These are phyloP conservation scores for Drosophila nr. fundita DNA, from an alignment of 2,888 invertebrate genomes.

Conservation along the genomic window DNA sequence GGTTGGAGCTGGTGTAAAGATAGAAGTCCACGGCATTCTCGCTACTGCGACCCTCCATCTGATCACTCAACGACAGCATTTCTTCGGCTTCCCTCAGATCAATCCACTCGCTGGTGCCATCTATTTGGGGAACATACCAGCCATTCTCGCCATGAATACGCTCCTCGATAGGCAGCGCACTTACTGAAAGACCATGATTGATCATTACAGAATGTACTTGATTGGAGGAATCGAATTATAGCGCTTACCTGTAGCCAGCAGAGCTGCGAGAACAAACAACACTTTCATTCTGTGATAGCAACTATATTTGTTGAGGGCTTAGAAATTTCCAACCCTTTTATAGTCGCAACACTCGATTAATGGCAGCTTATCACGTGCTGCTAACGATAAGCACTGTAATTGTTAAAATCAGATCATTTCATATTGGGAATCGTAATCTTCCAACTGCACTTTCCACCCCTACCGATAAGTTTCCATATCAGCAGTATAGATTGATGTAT, in stretches of 20 bases:
- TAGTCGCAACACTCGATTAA: conserved; percentile 5
- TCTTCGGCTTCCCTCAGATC: conserved; percentile 46
- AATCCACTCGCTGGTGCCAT: conserved; percentile 58
- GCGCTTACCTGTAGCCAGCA: conserved; percentile 45
- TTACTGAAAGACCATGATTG: conserved; percentile 6
- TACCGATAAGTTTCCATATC: background rate
- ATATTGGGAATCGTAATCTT: conserved; percentile 6
- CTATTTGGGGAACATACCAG: conserved; percentile 58
- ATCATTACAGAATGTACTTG: background rate
- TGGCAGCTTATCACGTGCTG: background rate
- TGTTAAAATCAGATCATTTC: conserved; percentile 3
- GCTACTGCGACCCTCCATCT: conserved; percentile 45
- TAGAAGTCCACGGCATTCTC: conserved; percentile 64
- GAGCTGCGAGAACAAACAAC: conserved; percentile 30
- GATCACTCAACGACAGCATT: conserved; percentile 30
- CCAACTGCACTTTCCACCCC: conserved; percentile 13
- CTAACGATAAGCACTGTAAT: conserved; percentile 5
- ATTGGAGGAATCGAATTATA: too few species aligned
- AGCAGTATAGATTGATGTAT: background rate
- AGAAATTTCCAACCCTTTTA: conserved; percentile 19
- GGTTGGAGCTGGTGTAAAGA: conserved; percentile 73
- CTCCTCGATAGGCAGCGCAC: conserved; percentile 47
- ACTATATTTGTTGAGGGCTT: conserved; percentile 2
- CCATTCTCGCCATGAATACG: conserved; percentile 59
- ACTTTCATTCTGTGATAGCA: conserved; percentile 30